phyloP scores from a whole-genome alignment of 2,888 invertebrate genomes.

The Drosophila diplacantha region DNA sequence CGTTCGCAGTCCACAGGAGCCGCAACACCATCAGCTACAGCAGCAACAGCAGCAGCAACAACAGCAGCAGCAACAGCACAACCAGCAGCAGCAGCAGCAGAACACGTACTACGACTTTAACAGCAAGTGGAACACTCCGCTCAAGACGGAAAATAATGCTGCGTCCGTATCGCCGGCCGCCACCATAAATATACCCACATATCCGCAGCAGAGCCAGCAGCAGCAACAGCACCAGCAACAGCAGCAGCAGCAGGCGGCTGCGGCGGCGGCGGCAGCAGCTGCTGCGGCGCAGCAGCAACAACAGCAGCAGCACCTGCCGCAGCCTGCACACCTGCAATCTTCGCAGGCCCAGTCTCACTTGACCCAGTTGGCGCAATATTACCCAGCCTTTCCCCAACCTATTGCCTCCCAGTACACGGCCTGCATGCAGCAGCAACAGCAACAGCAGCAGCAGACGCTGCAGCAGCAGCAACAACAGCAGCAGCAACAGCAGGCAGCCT shows the following conservation, averaged over 20 bases:
- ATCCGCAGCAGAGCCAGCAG: slow-evolving; percentile 78
- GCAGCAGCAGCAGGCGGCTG: slow-evolving; percentile 75
- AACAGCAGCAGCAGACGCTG: slow-evolving; percentile 57
- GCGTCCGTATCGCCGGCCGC: slow-evolving; percentile 74
- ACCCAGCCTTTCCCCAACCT: slow-evolving; percentile 76
- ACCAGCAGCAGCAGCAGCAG: slow-evolving; percentile 69
- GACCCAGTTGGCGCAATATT: slow-evolving; percentile 79
- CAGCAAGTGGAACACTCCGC: slow-evolving; percentile 87
- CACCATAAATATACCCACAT: slow-evolving; percentile 74
- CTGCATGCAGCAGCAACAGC: slow-evolving; percentile 75
- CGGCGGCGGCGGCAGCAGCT: slow-evolving; percentile 21
- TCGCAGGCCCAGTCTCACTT: slow-evolving; percentile 86
- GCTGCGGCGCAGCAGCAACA: slow-evolving; percentile 44
- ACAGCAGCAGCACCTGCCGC: slow-evolving; percentile 79
- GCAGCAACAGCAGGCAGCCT: slow-evolving; percentile 70
- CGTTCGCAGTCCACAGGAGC: slow-evolving; percentile 72
- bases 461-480: slow-evolving; percentile 64
- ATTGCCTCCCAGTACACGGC: slow-evolving; percentile 77
- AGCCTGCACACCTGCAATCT: slow-evolving; percentile 86
- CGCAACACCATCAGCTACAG: slow-evolving; percentile 68
- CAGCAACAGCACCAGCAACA: slow-evolving; percentile 63
- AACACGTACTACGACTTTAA: slow-evolving; percentile 88
- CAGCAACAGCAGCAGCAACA: slow-evolving; percentile 73
- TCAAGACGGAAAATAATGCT: slow-evolving; percentile 74
- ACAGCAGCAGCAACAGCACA: slow-evolving; percentile 79